These are phyloP conservation scores for Himantopus leucocephalus DNA, from an alignment of 2,113 vertebrate genomes.

Conservation along the genomic window DNA sequence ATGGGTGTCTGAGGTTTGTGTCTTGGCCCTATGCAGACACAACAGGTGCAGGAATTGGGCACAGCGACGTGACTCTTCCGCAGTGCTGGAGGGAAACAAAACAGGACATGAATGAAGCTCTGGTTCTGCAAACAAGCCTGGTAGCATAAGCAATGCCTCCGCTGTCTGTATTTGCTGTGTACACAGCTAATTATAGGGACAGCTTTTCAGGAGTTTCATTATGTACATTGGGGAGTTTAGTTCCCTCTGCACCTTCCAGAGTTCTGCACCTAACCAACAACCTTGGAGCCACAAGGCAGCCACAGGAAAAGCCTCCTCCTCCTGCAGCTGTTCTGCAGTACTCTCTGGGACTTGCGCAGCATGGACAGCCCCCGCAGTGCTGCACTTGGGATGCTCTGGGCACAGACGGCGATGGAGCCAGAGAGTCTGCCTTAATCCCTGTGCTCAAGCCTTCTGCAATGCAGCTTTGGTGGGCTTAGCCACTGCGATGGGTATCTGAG, in stretches of 20 bases:
- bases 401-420: background rate
- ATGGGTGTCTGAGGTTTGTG: background rate
- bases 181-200: constrained; percentile 52
- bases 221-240: background rate
- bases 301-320: background rate
- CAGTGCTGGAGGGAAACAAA: constrained; percentile 22
- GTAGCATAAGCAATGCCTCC: background rate
- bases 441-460: background rate
- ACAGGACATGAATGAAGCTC: background rate
- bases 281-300: background rate
- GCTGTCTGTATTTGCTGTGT: background rate
- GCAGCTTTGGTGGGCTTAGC: background rate
- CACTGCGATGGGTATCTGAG: accelerated
- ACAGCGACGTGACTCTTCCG: background rate
- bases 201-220: constrained; percentile 44
- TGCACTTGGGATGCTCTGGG: background rate
- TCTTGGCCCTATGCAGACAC: background rate
- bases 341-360: background rate
- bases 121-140: constrained; percentile 15
- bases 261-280: background rate
- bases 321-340: background rate
- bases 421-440: background rate
- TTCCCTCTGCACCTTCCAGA: background rate
- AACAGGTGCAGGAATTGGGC: background rate
- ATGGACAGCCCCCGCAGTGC: background rate